Evolutionary conservation across 2,797 vertebrate genomes (phyloP), one percentile per base, ranked within the genome.

Genomic region (Cirrhinus molitorella): DNA sequence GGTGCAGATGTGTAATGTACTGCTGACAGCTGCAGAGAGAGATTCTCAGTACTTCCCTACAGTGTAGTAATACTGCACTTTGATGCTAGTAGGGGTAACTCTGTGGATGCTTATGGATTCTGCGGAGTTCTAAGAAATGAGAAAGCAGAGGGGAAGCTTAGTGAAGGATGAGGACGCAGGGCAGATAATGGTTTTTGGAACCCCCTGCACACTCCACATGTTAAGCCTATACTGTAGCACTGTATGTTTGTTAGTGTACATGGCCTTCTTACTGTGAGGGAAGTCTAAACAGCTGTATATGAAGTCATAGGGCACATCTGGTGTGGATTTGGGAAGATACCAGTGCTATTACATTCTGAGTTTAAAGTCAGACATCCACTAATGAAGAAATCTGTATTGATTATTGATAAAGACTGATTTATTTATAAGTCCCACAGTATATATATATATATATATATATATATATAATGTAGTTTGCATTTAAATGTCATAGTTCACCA

Each of bases 31-130:
- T 79, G 73, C 53, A 75, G 73, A 55, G n/a, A 55, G 67, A 53
- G 37, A 77, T 53, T 66, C 80, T n/a, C 11, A 47, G 65, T 9
- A 59, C 13, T 37, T 57, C 63, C 31, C 31, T 17, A 68, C 31
- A 59, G 81, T 59, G 47, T 49, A 65, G 3, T 78, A 19, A 59
- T 77, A 47, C 70, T 81, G 67, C 28, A 77, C 76, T 80, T 84
- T 88, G 80, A 88, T 85, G 85, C 75, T 79, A 63, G 87, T 70
- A 70, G 84, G 80, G 78, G 83, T 70, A 40, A 81, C 73, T 80
- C 51, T 76, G 79, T 55, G 75, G 47, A 51, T 7, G 57, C 77
- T 67, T 40, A 34, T 70, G 72, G 40, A 53, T 45, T 81, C n/a
- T 63, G 3, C 37, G 25, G 74, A 84, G 72, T 87, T 86, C 80